Conservation (phyloP, 1,140 invertebrate genomes). For the Holcopasites calliopsidis region DNA sequence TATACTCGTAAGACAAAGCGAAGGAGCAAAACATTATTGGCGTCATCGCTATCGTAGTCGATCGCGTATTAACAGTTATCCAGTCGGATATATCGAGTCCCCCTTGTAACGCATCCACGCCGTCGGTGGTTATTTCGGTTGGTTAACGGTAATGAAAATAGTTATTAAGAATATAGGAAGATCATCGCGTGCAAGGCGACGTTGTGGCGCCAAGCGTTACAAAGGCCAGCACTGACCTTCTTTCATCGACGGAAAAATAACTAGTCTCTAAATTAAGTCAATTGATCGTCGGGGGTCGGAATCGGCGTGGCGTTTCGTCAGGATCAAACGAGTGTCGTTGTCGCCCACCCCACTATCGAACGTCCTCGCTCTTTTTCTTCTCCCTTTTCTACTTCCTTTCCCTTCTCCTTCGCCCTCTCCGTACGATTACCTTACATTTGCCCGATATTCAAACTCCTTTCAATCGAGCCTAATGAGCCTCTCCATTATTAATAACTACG, state of each 20-base stretch:
- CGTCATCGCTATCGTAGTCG: neutral
- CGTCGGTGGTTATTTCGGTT: constrained; percentile 37
- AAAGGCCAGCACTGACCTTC: constrained; percentile 58
- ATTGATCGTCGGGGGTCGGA: constrained; percentile 50
- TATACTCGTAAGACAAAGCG: neutral
- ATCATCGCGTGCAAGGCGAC: constrained; percentile 30
- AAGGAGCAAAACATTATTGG: neutral
- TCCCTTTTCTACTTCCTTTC: neutral
- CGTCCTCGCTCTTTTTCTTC: neutral
- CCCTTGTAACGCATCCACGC: constrained; percentile 30
- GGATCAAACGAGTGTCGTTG: constrained; percentile 10
- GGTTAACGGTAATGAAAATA: constrained; percentile 47
- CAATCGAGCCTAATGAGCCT: constrained; percentile 27
- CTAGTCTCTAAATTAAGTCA: constrained; percentile 58
- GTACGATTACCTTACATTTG: neutral
- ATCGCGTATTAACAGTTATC: constrained; percentile 17
- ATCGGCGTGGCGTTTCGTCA: constrained; percentile 59
- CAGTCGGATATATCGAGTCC: neutral
- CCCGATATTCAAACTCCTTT: constrained; percentile 3
- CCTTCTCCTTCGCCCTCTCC: no score
- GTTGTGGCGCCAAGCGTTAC: constrained; percentile 37
- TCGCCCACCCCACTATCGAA: neutral
- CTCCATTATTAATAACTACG: constrained; percentile 21
- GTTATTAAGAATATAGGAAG: constrained; percentile 47
- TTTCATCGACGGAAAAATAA: constrained; percentile 54